Conservation (phyloP, 1,140 invertebrate species). For the Meloidogyne exigua region DNA sequence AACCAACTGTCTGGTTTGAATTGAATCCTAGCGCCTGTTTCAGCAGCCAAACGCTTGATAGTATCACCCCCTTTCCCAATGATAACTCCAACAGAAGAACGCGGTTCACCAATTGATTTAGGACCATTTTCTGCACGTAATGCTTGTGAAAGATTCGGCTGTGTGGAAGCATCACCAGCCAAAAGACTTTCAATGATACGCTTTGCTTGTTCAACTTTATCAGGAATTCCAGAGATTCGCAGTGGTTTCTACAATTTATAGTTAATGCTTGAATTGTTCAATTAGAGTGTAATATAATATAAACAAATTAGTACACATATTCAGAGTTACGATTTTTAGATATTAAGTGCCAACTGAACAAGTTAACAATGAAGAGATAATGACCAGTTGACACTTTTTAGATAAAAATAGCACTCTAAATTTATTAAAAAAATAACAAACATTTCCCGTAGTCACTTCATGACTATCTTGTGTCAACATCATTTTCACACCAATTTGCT, state of each 20-base stretch:
- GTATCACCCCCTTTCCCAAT: conserved; percentile 88
- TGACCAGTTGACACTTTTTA: too few relatives aligned
- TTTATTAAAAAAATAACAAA: neutral
- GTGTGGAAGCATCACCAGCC: conserved; percentile 29
- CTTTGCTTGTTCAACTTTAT: conserved; percentile 89
- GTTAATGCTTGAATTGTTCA: too few relatives aligned
- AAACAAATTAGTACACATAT: too few relatives aligned
- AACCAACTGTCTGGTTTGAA: conserved; percentile 68
- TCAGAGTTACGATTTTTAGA: too few relatives aligned
- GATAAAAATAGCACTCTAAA: too few relatives aligned
- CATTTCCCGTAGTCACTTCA: conserved; percentile 71
- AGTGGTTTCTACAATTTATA: conserved; percentile 73
- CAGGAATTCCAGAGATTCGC: conserved; percentile 86
- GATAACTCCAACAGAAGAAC: conserved; percentile 84
- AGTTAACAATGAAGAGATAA: too few relatives aligned
- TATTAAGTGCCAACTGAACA: too few relatives aligned
- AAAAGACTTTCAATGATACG: conserved; percentile 80
- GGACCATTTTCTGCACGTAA: conserved; percentile 21
- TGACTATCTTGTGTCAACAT: conserved; percentile 92
- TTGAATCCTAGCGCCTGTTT: conserved; percentile 80
- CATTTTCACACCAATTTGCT: conserved; percentile 96
- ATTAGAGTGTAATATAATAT: too few relatives aligned
- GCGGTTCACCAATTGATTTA: conserved; percentile 68
- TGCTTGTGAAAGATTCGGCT: conserved; percentile 41
- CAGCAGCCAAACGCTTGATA: conserved; percentile 85